Evolutionary conservation across 2,797 vertebrate species (phyloP).

Genomic region (Myripristis jacobus): DNA sequence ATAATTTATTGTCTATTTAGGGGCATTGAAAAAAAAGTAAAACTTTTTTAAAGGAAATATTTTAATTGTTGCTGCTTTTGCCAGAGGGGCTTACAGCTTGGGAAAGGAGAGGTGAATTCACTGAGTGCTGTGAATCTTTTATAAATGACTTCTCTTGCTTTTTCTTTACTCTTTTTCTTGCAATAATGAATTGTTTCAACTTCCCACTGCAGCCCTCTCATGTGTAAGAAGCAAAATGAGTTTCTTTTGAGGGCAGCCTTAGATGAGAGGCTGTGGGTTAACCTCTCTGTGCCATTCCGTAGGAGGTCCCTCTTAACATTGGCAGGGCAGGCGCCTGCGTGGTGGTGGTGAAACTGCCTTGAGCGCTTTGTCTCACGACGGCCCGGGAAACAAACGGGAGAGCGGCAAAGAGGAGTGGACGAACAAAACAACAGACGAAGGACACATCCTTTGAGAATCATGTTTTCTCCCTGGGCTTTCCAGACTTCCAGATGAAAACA

Average conservation of each 20-base stretch:
- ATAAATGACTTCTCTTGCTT: conserved; percentile 20
- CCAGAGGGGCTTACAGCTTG: conserved; percentile 1
- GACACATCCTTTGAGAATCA: conserved; percentile 71
- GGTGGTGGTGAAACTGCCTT: conserved; percentile 94
- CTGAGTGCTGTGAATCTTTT: conserved; percentile 43
- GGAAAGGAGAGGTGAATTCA: conserved; percentile 31
- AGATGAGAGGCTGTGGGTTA: conserved; percentile 59
- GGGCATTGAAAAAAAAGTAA: background rate
- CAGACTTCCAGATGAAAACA: conserved; percentile 68
- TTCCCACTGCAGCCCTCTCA: conserved; percentile 44
- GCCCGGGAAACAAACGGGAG: conserved; percentile 64
- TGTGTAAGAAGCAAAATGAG: conserved; percentile 54
- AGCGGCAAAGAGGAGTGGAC: conserved; percentile 65
- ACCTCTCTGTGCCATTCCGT: conserved; percentile 68
- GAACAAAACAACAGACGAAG: conserved; percentile 73
- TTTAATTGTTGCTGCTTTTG: conserved; percentile 16
- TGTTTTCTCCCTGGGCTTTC: conserved; percentile 59
- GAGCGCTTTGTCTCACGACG: conserved; percentile 73
- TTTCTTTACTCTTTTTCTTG: no score
- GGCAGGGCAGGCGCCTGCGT: conserved; percentile 95
- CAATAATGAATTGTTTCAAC: conserved; percentile 27
- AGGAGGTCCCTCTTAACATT: conserved; percentile 96
- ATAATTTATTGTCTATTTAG: background rate
- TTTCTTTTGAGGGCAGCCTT: conserved; percentile 42
- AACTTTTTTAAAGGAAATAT: background rate